A percentile compares a stretch with the other conserved stretches of the same genome.
These are phyloP conservation scores for Catocala nupta DNA, from an alignment of 2,888 invertebrate species.

Conservation along the genomic window DNA sequence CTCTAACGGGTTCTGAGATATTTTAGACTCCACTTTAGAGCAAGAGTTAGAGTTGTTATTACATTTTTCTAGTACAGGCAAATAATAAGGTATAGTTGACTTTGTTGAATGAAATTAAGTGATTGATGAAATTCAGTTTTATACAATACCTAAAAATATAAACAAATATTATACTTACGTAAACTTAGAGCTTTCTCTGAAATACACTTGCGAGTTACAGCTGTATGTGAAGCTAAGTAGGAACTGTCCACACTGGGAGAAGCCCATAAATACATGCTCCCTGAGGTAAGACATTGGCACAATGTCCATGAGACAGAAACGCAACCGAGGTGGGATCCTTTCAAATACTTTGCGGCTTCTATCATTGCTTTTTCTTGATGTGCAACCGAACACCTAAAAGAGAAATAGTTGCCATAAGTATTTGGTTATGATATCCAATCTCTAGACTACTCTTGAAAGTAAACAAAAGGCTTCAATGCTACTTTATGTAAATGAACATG, in stretches of 20 bases:
- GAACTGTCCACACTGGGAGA: conserved; percentile 97
- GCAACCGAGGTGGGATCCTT: conserved; percentile 86
- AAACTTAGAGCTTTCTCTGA: conserved; percentile 84
- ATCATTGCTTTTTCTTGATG: conserved; percentile 78
- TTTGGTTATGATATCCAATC: background rate
- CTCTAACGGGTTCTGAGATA: no score
- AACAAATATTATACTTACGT: conserved; percentile 66
- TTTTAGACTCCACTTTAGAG: no score
- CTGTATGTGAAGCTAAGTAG: conserved; percentile 94
- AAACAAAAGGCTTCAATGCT: no score
- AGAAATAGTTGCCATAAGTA: background rate
- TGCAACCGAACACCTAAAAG: conserved; percentile 83
- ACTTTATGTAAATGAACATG: no score
- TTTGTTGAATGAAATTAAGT: no score
- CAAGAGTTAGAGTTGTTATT: no score
- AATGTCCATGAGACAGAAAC: conserved; percentile 89
- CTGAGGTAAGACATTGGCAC: conserved; percentile 85
- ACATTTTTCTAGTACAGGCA: no score
- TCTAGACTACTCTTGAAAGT: no score
- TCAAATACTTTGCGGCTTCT: conserved; percentile 84
- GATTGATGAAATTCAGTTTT: no score
- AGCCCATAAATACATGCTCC: conserved; percentile 97
- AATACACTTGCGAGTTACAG: conserved; percentile 84
- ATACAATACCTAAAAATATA: background rate
- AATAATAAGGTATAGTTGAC: no score